Evolutionary conservation across 1,140 invertebrate genomes (phyloP).

Genomic region (Brachionus calyciflorus): DNA sequence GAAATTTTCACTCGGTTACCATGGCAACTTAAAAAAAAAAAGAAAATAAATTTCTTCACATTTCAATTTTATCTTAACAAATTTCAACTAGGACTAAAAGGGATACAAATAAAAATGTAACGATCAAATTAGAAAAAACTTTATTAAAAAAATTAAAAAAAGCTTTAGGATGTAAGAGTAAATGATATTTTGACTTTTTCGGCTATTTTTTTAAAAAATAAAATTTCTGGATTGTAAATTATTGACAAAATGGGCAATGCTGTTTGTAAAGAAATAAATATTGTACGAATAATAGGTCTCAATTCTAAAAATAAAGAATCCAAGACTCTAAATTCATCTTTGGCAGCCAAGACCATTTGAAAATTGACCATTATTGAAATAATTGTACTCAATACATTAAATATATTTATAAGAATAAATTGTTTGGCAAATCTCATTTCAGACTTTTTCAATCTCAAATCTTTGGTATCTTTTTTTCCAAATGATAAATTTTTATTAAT

Average conservation of each 20-base stretch:
- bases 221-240: neutral
- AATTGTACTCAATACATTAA: neutral
- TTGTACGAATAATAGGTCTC: neutral
- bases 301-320: neutral
- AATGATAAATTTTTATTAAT: neutral
- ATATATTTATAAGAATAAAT: conserved; percentile 14
- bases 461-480: neutral
- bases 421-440: neutral
- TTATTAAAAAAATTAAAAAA: no score
- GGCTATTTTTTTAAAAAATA: no score
- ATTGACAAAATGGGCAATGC: neutral
- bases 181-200: no score
- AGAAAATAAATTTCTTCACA: no score
- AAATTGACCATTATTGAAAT: conserved; percentile 7
- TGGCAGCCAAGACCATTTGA: neutral
- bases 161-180: no score
- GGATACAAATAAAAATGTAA: no score
- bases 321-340: neutral
- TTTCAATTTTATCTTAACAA: no score
- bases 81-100: no score
- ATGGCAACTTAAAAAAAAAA: no score
- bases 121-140: no score
- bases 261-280: neutral
- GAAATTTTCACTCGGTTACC: no score
- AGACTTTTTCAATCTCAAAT: no score